These are phyloP conservation scores for Eupithecia abbreviata DNA, from an alignment of 2,888 invertebrate genomes.

Conservation along the genomic window DNA sequence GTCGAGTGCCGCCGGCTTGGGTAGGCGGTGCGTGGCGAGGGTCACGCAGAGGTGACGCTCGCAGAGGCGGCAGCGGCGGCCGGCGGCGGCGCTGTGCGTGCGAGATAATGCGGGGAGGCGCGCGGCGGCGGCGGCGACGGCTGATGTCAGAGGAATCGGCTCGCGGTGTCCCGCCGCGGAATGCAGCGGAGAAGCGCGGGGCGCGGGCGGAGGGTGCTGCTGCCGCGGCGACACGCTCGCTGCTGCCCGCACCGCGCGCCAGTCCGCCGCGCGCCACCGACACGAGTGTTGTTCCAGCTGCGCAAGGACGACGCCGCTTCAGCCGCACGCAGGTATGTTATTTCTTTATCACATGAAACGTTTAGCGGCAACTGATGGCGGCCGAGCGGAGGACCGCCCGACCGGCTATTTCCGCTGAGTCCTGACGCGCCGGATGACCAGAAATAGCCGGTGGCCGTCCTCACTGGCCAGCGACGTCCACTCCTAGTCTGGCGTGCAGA, in stretches of 20 bases:
- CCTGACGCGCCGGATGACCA: constrained; percentile 51
- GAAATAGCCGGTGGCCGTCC: constrained; percentile 62
- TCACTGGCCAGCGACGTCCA: constrained; percentile 55
- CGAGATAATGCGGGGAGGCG: constrained; percentile 65
- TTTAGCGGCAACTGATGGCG: constrained; percentile 42
- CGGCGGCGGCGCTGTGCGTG: constrained; percentile 58
- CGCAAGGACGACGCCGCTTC: constrained; percentile 60
- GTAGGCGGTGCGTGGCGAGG: constrained; percentile 55
- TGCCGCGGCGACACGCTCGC: constrained; percentile 69
- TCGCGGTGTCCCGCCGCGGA: constrained; percentile 63
- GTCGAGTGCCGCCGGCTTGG: constrained; percentile 21
- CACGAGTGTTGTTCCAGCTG: constrained; percentile 72
- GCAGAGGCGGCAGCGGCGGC: constrained; percentile 41
- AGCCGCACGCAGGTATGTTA: constrained; percentile 73
- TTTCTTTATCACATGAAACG: constrained; percentile 55
- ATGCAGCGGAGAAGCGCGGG: constrained; percentile 68
- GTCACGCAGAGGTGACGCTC: constrained; percentile 73
- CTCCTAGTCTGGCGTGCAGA: constrained; percentile 54
- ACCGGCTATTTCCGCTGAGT: constrained; percentile 50
- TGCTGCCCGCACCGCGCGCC: constrained; percentile 68
- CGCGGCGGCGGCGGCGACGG: constrained; percentile 62
- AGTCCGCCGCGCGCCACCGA: constrained; percentile 81
- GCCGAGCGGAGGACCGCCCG: constrained; percentile 24
- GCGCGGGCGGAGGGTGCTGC: constrained; percentile 73
- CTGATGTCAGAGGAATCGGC: constrained; percentile 69